phyloP scores from a whole-genome alignment of 1,140 invertebrate genomes.

The Thaumatotibia leucotreta region DNA sequence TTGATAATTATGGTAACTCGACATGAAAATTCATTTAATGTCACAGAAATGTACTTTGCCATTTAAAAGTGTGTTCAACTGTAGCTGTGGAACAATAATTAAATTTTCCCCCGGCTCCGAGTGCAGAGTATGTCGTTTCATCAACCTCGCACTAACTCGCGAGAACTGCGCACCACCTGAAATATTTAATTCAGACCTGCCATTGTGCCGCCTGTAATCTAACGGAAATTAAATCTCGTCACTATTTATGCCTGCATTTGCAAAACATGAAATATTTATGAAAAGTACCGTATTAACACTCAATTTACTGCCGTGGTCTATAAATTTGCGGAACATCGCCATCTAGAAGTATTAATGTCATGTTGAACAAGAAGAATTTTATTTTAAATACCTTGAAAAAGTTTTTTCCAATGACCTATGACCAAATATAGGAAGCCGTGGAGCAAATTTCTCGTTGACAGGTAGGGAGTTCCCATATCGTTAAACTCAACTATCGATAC shows the following conservation, averaged over 20 bases:
- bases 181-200: constrained; percentile 70
- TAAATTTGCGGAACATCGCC: no score
- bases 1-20: constrained; percentile 54
- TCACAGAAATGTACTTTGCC: constrained; percentile 56
- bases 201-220: constrained; percentile 57
- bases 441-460: no score
- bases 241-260: constrained; percentile 32
- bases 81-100: constrained; percentile 64
- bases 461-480: no score
- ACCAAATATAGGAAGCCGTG: no score
- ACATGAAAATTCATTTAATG: constrained; percentile 61
- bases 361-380: no score
- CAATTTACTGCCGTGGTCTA: background rate
- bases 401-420: no score
- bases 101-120: constrained; percentile 61
- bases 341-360: no score
- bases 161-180: constrained; percentile 51
- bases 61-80: constrained; percentile 67
- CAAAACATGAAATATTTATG: background rate
- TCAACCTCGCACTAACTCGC: constrained; percentile 60
- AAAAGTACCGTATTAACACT: background rate
- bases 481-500: no score
- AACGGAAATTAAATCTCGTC: constrained; percentile 62
- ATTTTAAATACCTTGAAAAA: no score
- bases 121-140: constrained; percentile 59